A percentile compares a stretch with the other conserved stretches of the same genome.
Conservation (phyloP, 2,113 vertebrate species). For the Xenotilapia flavipinnis region DNA sequence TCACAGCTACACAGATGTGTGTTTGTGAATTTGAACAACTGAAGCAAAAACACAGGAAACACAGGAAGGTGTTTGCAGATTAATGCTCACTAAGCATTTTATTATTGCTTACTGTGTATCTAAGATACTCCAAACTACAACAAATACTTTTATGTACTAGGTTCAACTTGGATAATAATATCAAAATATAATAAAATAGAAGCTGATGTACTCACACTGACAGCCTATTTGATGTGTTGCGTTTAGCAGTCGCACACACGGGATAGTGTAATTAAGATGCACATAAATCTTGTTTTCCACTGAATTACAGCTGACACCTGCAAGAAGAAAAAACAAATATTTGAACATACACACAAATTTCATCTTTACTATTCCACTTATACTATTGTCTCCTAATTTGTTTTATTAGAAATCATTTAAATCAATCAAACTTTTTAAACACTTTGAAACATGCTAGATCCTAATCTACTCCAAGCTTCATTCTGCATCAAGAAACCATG, state of each 20-base stretch:
- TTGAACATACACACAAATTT: neutral
- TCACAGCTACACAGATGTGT: neutral
- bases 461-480: neutral
- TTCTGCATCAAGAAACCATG: neutral
- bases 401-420: neutral
- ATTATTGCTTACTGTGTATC: neutral
- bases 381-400: neutral
- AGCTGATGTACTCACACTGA: slow-evolving; percentile 82
- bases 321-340: neutral
- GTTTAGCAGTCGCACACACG: slow-evolving; percentile 91
- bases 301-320: slow-evolving; percentile 72
- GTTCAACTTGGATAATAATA: neutral
- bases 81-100: neutral
- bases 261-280: slow-evolving; percentile 78
- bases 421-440: neutral
- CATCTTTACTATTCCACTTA: neutral
- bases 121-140: neutral
- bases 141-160: neutral
- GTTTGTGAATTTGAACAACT: neutral
- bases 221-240: slow-evolving; percentile 96
- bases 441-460: neutral
- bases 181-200: neutral
- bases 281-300: slow-evolving; percentile 95
- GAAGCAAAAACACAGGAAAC: neutral
- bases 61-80: neutral